phyloP scores from a whole-genome alignment of 2,888 invertebrate genomes.

The Euzophera pinguis region DNA sequence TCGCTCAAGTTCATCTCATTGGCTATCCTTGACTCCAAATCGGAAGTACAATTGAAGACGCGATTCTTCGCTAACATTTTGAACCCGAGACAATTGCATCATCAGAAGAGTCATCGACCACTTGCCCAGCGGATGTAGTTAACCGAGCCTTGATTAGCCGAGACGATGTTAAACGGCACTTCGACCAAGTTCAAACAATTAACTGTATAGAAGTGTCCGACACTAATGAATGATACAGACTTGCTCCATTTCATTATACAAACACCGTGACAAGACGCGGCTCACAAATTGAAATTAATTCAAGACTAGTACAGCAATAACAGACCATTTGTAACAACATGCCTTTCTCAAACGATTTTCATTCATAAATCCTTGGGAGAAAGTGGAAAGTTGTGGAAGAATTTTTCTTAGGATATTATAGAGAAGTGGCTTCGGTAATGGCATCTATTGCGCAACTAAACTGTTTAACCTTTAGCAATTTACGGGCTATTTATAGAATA shows the following conservation, averaged over 20 bases:
- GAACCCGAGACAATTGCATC: conserved; percentile 66
- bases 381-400: conserved; percentile 4
- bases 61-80: conserved; percentile 48
- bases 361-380: neutral
- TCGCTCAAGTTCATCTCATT: conserved; percentile 42
- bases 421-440: conserved; percentile 26
- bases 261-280: conserved; percentile 72
- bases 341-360: conserved; percentile 4
- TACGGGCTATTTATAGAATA: conserved; percentile 53
- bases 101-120: conserved; percentile 72
- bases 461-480: conserved; percentile 49
- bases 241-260: conserved; percentile 73
- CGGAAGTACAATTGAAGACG: conserved; percentile 67
- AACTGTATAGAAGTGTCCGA: conserved; percentile 78
- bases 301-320: conserved; percentile 46
- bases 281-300: conserved; percentile 77
- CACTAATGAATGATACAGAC: conserved; percentile 76
- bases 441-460: conserved; percentile 43
- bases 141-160: conserved; percentile 74
- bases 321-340: conserved; percentile 14
- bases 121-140: conserved; percentile 74
- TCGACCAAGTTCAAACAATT: conserved; percentile 77
- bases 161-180: conserved; percentile 73
- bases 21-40: conserved; percentile 72
- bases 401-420: neutral